Conservation (phyloP, 2,888 invertebrate genomes). For the Sminthurides aquaticus region DNA sequence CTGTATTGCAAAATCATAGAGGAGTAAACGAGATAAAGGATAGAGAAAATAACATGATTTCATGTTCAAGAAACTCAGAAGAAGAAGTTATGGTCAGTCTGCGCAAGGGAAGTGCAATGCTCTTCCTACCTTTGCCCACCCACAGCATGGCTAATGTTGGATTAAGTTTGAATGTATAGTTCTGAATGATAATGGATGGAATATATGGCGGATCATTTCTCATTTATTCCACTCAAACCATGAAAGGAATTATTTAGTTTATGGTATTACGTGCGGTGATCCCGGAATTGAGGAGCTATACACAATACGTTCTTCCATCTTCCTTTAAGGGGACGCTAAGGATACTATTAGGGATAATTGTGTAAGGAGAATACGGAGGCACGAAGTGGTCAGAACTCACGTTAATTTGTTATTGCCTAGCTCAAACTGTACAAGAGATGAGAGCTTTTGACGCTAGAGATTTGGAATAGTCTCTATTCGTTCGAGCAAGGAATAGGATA, state of each 20-base stretch:
- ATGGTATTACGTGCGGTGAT: too few relatives aligned
- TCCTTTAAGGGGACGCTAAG: neutral
- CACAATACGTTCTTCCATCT: neutral
- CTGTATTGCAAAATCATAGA: too few relatives aligned
- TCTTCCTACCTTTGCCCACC: conserved; percentile 21
- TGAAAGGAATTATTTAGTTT: neutral
- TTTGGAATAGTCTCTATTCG: too few relatives aligned
- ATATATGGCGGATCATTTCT: neutral
- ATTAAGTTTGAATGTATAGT: neutral
- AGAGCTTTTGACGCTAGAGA: too few relatives aligned
- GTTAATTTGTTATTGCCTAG: too few relatives aligned
- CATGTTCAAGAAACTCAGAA: too few relatives aligned
- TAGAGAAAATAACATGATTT: too few relatives aligned
- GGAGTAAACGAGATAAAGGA: too few relatives aligned
- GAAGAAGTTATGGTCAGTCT: too few relatives aligned
- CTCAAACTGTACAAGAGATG: too few relatives aligned
- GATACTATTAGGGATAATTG: too few relatives aligned
- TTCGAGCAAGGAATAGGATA: too few relatives aligned
- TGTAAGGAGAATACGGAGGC: neutral
- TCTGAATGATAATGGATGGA: neutral
- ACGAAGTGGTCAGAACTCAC: neutral
- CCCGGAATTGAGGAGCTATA: neutral
- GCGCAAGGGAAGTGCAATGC: neutral
- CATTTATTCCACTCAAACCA: neutral
- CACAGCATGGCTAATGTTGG: conserved; percentile 27